Percentiles rank a stretch among this genome's conserved stretches.
These are phyloP conservation scores for Corythornis vintsioides DNA, from an alignment of 2,113 vertebrate species.

Conservation along the genomic window DNA sequence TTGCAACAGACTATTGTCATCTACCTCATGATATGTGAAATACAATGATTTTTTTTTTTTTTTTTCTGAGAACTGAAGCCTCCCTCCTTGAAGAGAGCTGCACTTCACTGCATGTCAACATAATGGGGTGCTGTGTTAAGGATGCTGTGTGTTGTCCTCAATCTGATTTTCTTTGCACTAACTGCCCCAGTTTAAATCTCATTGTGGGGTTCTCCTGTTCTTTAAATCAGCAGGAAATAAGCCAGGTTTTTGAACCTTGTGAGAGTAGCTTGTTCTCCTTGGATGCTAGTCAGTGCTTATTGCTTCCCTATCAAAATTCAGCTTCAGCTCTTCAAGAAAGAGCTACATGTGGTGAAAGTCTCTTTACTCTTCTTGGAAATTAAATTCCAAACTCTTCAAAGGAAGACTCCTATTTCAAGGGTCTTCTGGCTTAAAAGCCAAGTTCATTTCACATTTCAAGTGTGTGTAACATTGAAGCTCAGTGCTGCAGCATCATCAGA, in stretches of 20 bases:
- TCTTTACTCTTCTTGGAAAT: constrained; percentile 28
- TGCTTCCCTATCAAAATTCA: constrained; percentile 33
- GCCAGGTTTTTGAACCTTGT: background rate
- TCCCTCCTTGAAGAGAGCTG: background rate
- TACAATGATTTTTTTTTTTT: background rate
- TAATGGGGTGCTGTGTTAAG: background rate
- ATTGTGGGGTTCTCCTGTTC: background rate
- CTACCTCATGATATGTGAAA: background rate
- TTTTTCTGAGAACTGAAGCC: background rate
- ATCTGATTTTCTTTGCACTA: background rate
- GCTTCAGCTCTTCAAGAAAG: constrained; percentile 16
- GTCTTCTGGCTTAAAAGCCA: constrained; percentile 8
- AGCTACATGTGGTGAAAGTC: constrained; percentile 5
- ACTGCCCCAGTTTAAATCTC: background rate
- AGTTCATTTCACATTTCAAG: constrained; percentile 36
- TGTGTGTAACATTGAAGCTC: background rate
- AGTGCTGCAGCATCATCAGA: constrained; percentile 1
- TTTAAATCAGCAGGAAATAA: background rate
- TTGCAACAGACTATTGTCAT: background rate
- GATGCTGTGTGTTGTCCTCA: background rate
- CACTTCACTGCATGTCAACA: background rate
- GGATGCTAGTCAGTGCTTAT: background rate
- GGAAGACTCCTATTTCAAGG: constrained; percentile 16
- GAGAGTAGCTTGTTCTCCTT: background rate
- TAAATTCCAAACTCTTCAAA: constrained; percentile 39